Conservation (phyloP, 2,888 invertebrate genomes). For the Dryadula phaetusa region DNA sequence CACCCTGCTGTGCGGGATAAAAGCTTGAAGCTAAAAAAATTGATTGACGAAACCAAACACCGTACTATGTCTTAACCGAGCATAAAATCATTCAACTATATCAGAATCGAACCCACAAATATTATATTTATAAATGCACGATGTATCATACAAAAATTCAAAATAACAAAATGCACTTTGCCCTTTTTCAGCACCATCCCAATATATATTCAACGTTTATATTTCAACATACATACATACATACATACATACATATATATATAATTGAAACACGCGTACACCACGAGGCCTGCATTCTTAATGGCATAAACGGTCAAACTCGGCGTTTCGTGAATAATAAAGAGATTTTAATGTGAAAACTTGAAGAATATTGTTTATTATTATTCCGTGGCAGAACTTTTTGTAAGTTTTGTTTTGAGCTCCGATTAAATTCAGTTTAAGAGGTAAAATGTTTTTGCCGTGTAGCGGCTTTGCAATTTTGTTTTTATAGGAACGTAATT, state of each 20-base stretch:
- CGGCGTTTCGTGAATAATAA: slow-evolving; percentile 57
- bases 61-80: too few relatives aligned
- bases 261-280: slow-evolving; percentile 68
- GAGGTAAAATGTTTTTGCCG: slow-evolving; percentile 37
- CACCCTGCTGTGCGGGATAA: too few relatives aligned
- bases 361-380: slow-evolving; percentile 56
- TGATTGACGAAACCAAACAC: too few relatives aligned
- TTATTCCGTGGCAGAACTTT: slow-evolving; percentile 45
- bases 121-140: too few relatives aligned
- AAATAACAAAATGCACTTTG: too few relatives aligned
- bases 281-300: slow-evolving; percentile 61
- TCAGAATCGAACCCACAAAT: too few relatives aligned
- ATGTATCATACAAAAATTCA: too few relatives aligned
- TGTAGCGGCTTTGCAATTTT: slow-evolving; percentile 32
- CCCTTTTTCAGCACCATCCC: too few relatives aligned
- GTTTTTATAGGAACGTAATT: neutral
- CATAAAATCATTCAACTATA: too few relatives aligned
- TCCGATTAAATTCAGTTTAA: slow-evolving; percentile 46
- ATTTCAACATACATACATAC: slow-evolving; percentile 48
- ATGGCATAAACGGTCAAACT: slow-evolving; percentile 59
- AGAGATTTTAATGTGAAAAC: slow-evolving; percentile 61
- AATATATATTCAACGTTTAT: too few relatives aligned
- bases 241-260: too few relatives aligned
- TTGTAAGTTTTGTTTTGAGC: slow-evolving; percentile 44
- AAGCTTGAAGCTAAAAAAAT: too few relatives aligned